Conservation (phyloP, 2,888 invertebrate species). For the Xanthorhoe designata region DNA sequence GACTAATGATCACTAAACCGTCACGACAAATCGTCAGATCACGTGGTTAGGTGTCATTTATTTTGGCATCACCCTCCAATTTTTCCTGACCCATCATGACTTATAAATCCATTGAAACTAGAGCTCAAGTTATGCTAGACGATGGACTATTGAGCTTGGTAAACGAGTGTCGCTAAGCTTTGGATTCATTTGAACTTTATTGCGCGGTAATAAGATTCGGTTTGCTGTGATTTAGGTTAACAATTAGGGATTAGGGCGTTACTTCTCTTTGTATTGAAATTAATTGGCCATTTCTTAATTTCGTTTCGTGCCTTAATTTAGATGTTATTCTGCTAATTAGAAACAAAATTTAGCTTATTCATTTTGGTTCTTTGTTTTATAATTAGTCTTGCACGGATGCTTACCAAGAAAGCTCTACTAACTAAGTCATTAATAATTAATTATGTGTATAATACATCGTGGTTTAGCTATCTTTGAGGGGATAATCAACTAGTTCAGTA, state of each 20-base stretch:
- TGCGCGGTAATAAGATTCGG: slow-evolving; percentile 32
- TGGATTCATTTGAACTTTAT: slow-evolving; percentile 47
- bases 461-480: too few relatives aligned
- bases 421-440: too few relatives aligned
- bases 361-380: slow-evolving; percentile 1
- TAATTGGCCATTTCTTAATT: slow-evolving; percentile 59
- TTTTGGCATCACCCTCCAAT: slow-evolving; percentile 54
- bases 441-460: too few relatives aligned
- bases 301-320: slow-evolving; percentile 57
- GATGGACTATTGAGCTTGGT: slow-evolving; percentile 50
- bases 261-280: slow-evolving; percentile 61
- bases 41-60: slow-evolving; percentile 77
- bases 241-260: slow-evolving; percentile 56
- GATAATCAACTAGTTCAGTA: too few relatives aligned
- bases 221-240: slow-evolving; percentile 32
- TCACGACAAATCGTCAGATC: slow-evolving; percentile 79
- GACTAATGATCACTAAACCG: slow-evolving; percentile 80
- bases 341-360: slow-evolving; percentile 10
- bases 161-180: slow-evolving; percentile 49
- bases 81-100: slow-evolving; percentile 30
- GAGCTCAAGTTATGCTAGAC: slow-evolving; percentile 52
- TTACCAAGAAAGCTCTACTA: neutral
- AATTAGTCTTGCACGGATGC: too few relatives aligned
- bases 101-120: slow-evolving; percentile 19
- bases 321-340: slow-evolving; percentile 26